Conservation (phyloP, 2,797 vertebrate species). For the Babyrousa celebensis region DNA sequence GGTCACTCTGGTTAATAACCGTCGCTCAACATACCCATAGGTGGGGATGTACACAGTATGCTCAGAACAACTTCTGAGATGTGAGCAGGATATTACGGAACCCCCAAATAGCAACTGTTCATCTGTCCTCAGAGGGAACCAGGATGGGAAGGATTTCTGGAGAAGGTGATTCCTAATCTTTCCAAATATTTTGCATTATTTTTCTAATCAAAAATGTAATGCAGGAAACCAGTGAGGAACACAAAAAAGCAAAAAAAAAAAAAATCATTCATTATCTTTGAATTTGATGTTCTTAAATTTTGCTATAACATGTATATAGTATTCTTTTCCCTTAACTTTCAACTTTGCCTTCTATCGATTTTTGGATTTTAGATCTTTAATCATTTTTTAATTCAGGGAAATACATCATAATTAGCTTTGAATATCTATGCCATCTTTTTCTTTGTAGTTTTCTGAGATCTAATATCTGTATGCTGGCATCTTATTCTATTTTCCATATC, state of each 20-base stretch:
- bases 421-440: not conserved
- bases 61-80: not conserved
- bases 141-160: not conserved
- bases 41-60: not conserved
- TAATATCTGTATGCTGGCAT: not conserved
- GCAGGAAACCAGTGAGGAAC: not conserved
- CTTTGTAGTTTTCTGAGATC: conserved; percentile 18
- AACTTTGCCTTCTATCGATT: conserved; percentile 8
- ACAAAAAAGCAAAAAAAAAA: not conserved
- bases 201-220: conserved; percentile 15
- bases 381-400: not conserved
- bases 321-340: not conserved
- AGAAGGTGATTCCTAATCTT: not conserved
- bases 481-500: not conserved
- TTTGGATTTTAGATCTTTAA: conserved; percentile 49
- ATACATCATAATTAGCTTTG: not conserved
- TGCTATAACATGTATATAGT: not conserved
- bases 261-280: not conserved
- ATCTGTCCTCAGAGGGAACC: not conserved
- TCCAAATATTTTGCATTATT: not conserved
- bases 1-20: not conserved
- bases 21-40: not conserved
- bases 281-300: not conserved
- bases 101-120: not conserved
- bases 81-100: not conserved